Conservation (phyloP, 2,113 vertebrate genomes). For the Anolis carolinensis region DNA sequence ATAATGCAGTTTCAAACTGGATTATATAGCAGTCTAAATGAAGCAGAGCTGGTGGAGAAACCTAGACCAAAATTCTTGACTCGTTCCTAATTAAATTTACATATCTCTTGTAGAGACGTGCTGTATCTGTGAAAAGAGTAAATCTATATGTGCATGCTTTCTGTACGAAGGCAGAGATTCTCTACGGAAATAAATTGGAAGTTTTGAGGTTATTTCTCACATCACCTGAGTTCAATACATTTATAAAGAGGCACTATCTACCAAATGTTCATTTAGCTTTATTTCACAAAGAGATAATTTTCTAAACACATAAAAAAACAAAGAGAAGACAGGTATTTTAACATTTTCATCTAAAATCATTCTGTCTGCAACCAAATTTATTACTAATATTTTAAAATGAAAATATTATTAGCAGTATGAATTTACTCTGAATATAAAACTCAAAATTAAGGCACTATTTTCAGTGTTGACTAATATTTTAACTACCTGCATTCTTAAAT, state of each 20-base stretch:
- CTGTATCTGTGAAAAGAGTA: not conserved
- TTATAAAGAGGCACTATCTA: not conserved
- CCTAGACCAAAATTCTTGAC: not conserved
- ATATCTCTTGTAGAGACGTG: conserved; percentile 18
- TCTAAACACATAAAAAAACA: not conserved
- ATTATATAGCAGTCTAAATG: too few relatives aligned
- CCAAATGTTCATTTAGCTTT: not conserved
- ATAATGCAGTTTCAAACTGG: too few relatives aligned
- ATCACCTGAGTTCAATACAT: not conserved
- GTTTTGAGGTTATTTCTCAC: not conserved
- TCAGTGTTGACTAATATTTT: not conserved
- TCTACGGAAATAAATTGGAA: not conserved
- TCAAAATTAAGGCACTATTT: not conserved
- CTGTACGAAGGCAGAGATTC: not conserved
- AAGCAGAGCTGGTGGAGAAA: not conserved
- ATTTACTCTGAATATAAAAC: not conserved
- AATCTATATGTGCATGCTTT: not conserved
- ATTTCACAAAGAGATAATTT: not conserved
- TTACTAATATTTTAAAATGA: not conserved
- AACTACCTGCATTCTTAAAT: not conserved
- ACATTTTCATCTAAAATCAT: not conserved
- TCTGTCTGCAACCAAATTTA: not conserved
- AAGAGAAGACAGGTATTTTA: not conserved
- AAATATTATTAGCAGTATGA: not conserved
- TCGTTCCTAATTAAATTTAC: not conserved